These are phyloP conservation scores for Selenia dentaria DNA, from an alignment of 2,888 invertebrate species.

Conservation along the genomic window DNA sequence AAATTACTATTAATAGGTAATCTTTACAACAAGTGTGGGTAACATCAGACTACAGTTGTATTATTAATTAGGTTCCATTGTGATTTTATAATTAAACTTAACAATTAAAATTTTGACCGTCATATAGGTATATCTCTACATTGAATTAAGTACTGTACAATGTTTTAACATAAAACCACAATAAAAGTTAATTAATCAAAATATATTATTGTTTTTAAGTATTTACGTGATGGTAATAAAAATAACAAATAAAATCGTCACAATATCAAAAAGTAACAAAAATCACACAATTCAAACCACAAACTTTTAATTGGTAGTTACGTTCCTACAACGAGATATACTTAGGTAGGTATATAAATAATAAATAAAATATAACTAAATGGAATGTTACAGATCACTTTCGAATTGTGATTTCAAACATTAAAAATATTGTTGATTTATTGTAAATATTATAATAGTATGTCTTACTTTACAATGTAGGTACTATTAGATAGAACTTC, in stretches of 20 bases:
- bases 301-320: too few species aligned
- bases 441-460: constrained; percentile 24
- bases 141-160: too few species aligned
- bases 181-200: too few species aligned
- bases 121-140: too few species aligned
- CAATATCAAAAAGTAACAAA: constrained; percentile 16
- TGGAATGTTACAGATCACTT: constrained; percentile 32
- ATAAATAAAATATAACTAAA: constrained; percentile 14
- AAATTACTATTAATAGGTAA: neutral
- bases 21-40: neutral
- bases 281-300: constrained; percentile 32
- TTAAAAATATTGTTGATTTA: constrained; percentile 55
- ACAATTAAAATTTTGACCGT: too few species aligned
- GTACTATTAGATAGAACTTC: constrained; percentile 24
- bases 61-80: constrained; percentile 45
- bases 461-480: constrained; percentile 32
- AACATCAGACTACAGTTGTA: constrained; percentile 6
- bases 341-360: too few species aligned
- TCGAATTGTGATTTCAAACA: constrained; percentile 52
- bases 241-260: too few species aligned
- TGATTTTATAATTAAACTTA: constrained; percentile 65
- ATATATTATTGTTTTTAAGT: too few species aligned
- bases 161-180: too few species aligned
- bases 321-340: too few species aligned
- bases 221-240: too few species aligned